Conservation (phyloP, 2,113 vertebrate genomes). For the Todiramphus chloris region DNA sequence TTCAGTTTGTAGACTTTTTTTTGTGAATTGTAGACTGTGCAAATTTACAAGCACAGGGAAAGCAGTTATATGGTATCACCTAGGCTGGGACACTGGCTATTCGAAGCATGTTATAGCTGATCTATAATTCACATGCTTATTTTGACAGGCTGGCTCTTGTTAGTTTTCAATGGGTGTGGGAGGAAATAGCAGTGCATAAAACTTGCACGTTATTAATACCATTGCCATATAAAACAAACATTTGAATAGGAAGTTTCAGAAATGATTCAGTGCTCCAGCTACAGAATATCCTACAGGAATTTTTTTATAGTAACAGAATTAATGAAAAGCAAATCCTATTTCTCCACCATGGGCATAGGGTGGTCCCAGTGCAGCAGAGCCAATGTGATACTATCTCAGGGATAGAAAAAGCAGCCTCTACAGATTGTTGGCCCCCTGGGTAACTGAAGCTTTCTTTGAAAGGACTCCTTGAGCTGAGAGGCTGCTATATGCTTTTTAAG, state of each 20-base stretch:
- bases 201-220: slow-evolving; percentile 77
- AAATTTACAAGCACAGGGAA: slow-evolving; percentile 2
- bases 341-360: slow-evolving; percentile 26
- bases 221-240: slow-evolving; percentile 78
- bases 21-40: neutral
- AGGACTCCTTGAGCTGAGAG: slow-evolving; percentile 35
- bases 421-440: slow-evolving; percentile 13
- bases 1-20: neutral
- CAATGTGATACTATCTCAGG: neutral
- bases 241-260: slow-evolving; percentile 74
- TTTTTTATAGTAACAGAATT: slow-evolving; percentile 70
- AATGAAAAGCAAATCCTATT: slow-evolving; percentile 68
- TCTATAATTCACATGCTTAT: slow-evolving; percentile 63
- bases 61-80: slow-evolving; percentile 23
- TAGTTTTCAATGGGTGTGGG: slow-evolving; percentile 72
- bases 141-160: slow-evolving; percentile 71
- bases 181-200: slow-evolving; percentile 75
- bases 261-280: slow-evolving; percentile 76
- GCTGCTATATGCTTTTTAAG: slow-evolving; percentile 40
- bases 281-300: slow-evolving; percentile 74
- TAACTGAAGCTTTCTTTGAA: slow-evolving; percentile 38
- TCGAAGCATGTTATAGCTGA: slow-evolving; percentile 62
- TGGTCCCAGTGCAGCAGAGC: slow-evolving; percentile 35
- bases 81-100: slow-evolving; percentile 45
- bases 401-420: slow-evolving; percentile 9